Evolutionary conservation across 2,113 vertebrate species (phyloP).

Genomic region (Regulus satrapa): DNA sequence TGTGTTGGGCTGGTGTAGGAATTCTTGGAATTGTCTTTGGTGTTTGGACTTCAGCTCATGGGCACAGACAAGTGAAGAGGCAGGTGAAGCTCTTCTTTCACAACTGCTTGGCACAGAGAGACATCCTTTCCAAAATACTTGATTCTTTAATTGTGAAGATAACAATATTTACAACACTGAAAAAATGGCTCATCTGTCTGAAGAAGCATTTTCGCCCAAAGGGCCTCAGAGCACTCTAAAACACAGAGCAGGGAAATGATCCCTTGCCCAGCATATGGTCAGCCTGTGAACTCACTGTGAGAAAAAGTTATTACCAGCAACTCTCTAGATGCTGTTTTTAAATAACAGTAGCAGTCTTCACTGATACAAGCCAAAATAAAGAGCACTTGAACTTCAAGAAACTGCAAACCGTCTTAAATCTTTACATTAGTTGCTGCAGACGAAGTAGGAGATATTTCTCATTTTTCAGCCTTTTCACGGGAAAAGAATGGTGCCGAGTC

Average conservation of each 20-base stretch:
- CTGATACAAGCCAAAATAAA: background rate
- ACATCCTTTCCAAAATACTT: background rate
- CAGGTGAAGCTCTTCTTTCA: background rate
- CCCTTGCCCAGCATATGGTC: background rate
- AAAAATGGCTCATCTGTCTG: background rate
- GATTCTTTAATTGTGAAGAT: background rate
- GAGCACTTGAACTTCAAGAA: background rate
- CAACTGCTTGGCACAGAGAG: background rate
- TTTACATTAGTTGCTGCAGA: background rate
- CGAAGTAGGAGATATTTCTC: background rate
- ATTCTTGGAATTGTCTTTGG: background rate
- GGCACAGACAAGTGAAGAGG: background rate
- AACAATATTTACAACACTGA: background rate
- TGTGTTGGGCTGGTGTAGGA: background rate
- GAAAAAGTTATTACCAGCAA: background rate
- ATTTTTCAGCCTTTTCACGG: background rate
- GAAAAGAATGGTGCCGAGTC: background rate
- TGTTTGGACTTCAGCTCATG: background rate
- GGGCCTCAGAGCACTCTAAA: background rate
- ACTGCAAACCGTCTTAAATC: background rate
- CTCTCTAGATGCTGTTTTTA: background rate
- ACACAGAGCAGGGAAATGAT: background rate
- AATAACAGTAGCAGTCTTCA: background rate
- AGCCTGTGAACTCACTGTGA: background rate
- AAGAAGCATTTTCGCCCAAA: background rate